A percentile compares a stretch with the other conserved stretches of the same genome.
phyloP scores from a whole-genome alignment of 2,888 invertebrate species.

The Megaustenia siamemsis region DNA sequence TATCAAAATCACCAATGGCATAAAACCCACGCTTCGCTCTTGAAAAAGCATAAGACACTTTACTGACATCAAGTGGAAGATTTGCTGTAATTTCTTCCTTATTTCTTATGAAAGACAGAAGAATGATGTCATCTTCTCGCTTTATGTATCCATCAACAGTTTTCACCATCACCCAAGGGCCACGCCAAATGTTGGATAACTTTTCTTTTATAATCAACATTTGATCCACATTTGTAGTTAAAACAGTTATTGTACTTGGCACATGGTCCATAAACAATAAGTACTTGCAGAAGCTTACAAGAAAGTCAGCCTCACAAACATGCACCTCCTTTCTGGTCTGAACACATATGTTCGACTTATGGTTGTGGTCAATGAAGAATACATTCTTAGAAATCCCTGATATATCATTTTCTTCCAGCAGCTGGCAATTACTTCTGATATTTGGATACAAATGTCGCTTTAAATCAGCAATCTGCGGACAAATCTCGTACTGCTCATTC shows the following conservation, averaged over 20 bases:
- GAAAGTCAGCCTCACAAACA: slow-evolving; percentile 71
- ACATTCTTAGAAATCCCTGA: slow-evolving; percentile 71
- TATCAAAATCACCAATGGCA: slow-evolving; percentile 22
- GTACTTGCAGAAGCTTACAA: slow-evolving; percentile 69
- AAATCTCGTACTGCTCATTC: slow-evolving; percentile 83
- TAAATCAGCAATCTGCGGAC: slow-evolving; percentile 75
- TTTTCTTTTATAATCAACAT: slow-evolving; percentile 64
- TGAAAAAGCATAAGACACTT: slow-evolving; percentile 12
- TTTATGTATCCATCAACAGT: background rate
- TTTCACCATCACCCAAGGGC: background rate
- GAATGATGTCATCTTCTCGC: background rate
- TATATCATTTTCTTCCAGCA: slow-evolving; percentile 62
- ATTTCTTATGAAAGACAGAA: slow-evolving; percentile 22
- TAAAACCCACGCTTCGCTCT: slow-evolving; percentile 19
- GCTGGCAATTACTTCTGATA: slow-evolving; percentile 68
- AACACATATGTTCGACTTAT: slow-evolving; percentile 56
- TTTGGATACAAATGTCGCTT: slow-evolving; percentile 72
- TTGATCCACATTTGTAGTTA: slow-evolving; percentile 77
- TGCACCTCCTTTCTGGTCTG: slow-evolving; percentile 72
- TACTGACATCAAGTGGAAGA: background rate
- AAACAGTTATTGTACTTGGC: slow-evolving; percentile 70
- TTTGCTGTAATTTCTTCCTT: background rate
- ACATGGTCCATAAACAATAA: slow-evolving; percentile 74
- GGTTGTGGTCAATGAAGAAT: slow-evolving; percentile 73
- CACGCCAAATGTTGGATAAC: slow-evolving; percentile 58